These are phyloP conservation scores for Pangasius sanitwongsei DNA, from an alignment of 2,797 vertebrate genomes.

Conservation along the genomic window DNA sequence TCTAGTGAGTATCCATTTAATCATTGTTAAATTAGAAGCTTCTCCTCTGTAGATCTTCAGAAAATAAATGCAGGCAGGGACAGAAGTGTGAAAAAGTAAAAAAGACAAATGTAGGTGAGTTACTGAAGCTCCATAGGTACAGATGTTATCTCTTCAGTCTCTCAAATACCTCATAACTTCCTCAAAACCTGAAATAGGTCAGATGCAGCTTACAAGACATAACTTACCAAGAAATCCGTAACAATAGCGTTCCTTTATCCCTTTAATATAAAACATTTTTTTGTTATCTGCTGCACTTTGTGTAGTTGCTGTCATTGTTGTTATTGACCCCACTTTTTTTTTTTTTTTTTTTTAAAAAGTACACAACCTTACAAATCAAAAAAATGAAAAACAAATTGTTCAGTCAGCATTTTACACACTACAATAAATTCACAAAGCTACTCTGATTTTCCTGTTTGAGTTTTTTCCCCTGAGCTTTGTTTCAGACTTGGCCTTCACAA, in stretches of 20 bases:
- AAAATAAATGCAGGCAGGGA: not conserved
- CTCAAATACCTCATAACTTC: not conserved
- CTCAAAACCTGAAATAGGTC: not conserved
- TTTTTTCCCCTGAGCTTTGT: not conserved
- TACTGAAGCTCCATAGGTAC: not conserved
- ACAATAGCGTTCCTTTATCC: not conserved
- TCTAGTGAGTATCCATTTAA: conserved; percentile 70
- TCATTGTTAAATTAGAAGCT: not conserved
- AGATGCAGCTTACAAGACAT: not conserved
- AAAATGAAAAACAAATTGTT: not conserved
- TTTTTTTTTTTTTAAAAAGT: too few relatives aligned
- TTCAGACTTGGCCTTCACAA: not conserved
- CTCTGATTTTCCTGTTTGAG: not conserved
- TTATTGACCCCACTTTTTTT: too few relatives aligned
- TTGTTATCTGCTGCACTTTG: not conserved
- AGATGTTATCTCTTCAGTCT: not conserved
- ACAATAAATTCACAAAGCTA: not conserved
- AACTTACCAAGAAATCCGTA: not conserved
- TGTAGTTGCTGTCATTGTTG: not conserved
- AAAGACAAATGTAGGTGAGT: not conserved
- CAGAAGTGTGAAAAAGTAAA: not conserved
- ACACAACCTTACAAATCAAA: not conserved
- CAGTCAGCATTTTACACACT: not conserved
- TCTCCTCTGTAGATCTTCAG: not conserved
- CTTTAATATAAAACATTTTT: not conserved